Base-by-base conservation (phyloP, 2,888 invertebrate species). In the Camptogramma bilineatum region DNA sequence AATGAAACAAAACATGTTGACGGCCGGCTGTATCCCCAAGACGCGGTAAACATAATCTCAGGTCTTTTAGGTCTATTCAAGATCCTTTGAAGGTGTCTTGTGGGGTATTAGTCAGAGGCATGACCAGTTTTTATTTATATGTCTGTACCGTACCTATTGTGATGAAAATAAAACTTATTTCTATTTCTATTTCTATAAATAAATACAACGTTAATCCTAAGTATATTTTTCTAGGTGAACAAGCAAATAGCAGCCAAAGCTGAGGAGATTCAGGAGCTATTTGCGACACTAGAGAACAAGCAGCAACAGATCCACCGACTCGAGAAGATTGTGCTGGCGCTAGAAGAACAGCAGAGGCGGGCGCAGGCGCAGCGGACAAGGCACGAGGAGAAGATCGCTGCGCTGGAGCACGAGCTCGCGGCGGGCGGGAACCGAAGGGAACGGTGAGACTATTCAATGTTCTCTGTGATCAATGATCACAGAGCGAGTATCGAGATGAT, bases 281-380 rank as follows among this genome's bases (percentile, higher is more conserved):
- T 94, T 58, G 73, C 88, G 0, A 92, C 93, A 0, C 76, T 94
- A 34, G 94, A 94, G 71, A 90, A 84, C 69, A 94, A 94, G 69
- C 94, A 94, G 76, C 88, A 91, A 73, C 94, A 94, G 75, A 90
- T 94, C 39, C 91, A 93, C 73, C 87, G 93, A 56, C 74, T 95
- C 59, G 94, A 94, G 73, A 94, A 94, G 77, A 88, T 94, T 42
- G 93, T 95, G 55, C 80, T 94, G 53, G 91, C 94, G 47, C 79
- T 94, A 73, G 94, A 94, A 71, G 94, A 94, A 66, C 94, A 95
- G 69, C 94, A 94, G 73, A 83, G 93, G 42, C 89, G 93, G 13
- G 91, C 94, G 5, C 94, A 95, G 73, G 94, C 93, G 68, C 94
- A 94, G 75, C 93, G 95, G 3, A 94, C 94, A 39, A 88, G 94